Conservation (phyloP, 2,113 vertebrate species). For the Albula glossodonta region DNA sequence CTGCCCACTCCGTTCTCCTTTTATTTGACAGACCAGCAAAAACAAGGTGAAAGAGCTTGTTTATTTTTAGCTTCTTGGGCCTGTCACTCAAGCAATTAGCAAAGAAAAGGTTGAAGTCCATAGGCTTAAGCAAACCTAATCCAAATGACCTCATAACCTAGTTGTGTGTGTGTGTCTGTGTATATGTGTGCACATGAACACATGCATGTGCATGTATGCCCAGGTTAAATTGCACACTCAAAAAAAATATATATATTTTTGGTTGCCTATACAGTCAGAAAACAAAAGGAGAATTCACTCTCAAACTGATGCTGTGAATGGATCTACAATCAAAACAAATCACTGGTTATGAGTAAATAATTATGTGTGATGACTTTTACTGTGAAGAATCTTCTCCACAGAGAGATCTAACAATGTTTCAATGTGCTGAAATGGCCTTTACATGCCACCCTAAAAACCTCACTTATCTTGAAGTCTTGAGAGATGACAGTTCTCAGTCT, state of each 20-base stretch:
- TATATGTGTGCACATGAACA: neutral
- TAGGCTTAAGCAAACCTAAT: neutral
- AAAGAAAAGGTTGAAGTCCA: neutral
- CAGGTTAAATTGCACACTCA: too few species aligned
- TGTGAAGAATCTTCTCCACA: neutral
- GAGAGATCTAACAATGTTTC: too few species aligned
- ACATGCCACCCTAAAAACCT: neutral
- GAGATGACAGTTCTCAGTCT: neutral
- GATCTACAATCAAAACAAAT: neutral
- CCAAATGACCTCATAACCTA: neutral
- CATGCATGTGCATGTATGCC: neutral
- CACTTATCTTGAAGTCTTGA: neutral
- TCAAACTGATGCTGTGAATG: neutral
- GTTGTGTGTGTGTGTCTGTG: conserved; percentile 9
- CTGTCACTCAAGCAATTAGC: neutral
- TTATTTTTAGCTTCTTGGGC: neutral
- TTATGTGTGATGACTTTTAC: neutral
- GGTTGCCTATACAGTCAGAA: neutral
- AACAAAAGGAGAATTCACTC: neutral
- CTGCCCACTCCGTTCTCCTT: neutral
- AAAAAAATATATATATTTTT: neutral
- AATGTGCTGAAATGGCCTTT: too few species aligned
- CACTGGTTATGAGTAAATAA: neutral
- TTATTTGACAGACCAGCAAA: neutral
- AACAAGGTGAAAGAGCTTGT: neutral